Evolutionary conservation across 2,797 vertebrate species (phyloP), one percentile per base, ranked within the genome.

Genomic region (Malacoctenus gilli): DNA sequence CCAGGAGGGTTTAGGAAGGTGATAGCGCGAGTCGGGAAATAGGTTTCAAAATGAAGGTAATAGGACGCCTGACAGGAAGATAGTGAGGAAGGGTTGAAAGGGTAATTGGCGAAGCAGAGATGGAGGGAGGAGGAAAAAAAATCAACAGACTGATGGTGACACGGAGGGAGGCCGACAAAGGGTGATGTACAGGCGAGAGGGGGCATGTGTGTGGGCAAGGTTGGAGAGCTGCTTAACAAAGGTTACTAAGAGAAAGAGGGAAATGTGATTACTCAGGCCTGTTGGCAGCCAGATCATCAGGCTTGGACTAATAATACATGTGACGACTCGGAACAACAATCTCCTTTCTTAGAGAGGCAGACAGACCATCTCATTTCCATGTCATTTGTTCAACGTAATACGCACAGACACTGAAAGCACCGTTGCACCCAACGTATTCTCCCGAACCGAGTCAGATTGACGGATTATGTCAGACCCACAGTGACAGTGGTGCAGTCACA

Each of bases 401-500:
- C n/a, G 6, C 39, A 22, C 28, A 67, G 16, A 46, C 62, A 76
- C 59, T 79, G 52, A 72, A 83, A 25, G 38, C 8, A 49, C 35
- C 43, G 69, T 68, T 59, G 61, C 53, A 41, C 38, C 19, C 42
- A 20, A 21, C 14, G n/a, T 41, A 37, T 62, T 63, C 19, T 42
- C 62, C 49, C 56, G 43, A 58, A 47, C 48, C 19, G 9, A 58
- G 74, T 78, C 69, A 75, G 28, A 58, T 44, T 82, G 79, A 84
- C 62, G 62, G 75, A 82, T 72, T 2, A 20, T 21, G 48, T 61
- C 51, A 60, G 35, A 61, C 19, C 21, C 40, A 39, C 54, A 56
- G 43, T 55, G 47, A 47, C 57, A 36, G 30, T 40, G 42, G 39
- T 4, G 4, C 42, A 34, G 50, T 48, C 6, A 31, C 28, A 34